Base-by-base conservation (phyloP, 2,113 vertebrate genomes). In the Chionis minor region DNA sequence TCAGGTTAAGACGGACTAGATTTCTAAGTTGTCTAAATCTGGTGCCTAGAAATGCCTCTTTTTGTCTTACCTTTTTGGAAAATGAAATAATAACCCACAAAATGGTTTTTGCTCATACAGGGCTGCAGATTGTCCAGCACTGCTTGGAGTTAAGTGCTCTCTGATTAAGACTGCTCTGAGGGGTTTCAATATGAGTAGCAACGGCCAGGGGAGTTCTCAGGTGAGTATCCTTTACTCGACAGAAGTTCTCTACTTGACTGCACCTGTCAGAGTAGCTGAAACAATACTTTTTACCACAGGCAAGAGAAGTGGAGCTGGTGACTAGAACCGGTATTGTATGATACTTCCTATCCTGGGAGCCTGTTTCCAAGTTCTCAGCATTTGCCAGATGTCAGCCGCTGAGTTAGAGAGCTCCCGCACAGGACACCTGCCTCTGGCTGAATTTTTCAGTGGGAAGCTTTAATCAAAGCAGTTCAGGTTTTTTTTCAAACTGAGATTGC, bases 181-280 rank as follows among this genome's bases (percentile, higher is more conserved):
- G 21, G 0, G 0, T 40, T 79, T 83, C 77, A 55, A 4, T 38
- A 13, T 0, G 0, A 67, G 26, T 6, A 74, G 77, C 44, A n/a
- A 66, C 40, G 40, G 45, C 47, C 59, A 51, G 45, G 61, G 26
- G 17, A 67, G 66, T 7, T 82, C 70, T 82, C 47, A 30, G 5
- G 5, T 21, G 58, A 55, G 12, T 21, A 44, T 65, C n/a, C 21
- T 40, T 84, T 69, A 47, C 32, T n/a, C 22, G 30, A 11, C 21
- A 59, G 21, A 85, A 44, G 9, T 42, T 86, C 10, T 26, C 54
- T 72, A 16, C 44, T 59, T 79, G 65, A 58, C 61, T 95, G 73
- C 66, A 72, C 40, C 38, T 0, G 0, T 44, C 3, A 3, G 14
- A 65, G 27, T 22, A 30, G 33, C 6, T 5, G 33, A 75, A 95